Evolutionary conservation across 2,797 vertebrate genomes (phyloP).

Genomic region (Anguilla anguilla): DNA sequence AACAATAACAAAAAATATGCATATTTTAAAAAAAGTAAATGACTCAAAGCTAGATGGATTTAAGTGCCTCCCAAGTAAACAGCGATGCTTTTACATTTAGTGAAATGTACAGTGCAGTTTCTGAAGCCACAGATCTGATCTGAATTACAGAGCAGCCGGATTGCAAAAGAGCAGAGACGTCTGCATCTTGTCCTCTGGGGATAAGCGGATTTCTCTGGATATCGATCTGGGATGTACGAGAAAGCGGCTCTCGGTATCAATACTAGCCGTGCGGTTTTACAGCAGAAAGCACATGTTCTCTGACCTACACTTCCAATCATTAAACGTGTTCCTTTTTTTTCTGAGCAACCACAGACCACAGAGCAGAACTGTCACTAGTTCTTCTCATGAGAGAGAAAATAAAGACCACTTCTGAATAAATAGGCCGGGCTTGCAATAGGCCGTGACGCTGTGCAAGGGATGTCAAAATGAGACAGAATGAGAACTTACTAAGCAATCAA

Average conservation of each 20-base stretch:
- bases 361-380: not conserved
- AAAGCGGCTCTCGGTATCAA: not conserved
- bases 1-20: not conserved
- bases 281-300: conserved; percentile 35
- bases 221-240: not conserved
- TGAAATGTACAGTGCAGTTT: not conserved
- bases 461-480: not conserved
- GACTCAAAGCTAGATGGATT: not conserved
- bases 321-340: not conserved
- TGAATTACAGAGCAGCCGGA: not conserved
- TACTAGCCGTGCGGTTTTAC: conserved; percentile 43
- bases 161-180: not conserved
- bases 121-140: not conserved
- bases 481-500: conserved; percentile 91
- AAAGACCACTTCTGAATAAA: not conserved
- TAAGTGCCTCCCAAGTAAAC: not conserved
- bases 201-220: not conserved
- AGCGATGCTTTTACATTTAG: not conserved
- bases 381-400: not conserved
- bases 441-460: no score
- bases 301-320: not conserved
- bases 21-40: not conserved
- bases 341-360: not conserved
- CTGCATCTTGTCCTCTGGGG: not conserved
- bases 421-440: not conserved